Base-by-base conservation (phyloP, 2,797 vertebrate genomes). In the Liparis tanakae region DNA sequence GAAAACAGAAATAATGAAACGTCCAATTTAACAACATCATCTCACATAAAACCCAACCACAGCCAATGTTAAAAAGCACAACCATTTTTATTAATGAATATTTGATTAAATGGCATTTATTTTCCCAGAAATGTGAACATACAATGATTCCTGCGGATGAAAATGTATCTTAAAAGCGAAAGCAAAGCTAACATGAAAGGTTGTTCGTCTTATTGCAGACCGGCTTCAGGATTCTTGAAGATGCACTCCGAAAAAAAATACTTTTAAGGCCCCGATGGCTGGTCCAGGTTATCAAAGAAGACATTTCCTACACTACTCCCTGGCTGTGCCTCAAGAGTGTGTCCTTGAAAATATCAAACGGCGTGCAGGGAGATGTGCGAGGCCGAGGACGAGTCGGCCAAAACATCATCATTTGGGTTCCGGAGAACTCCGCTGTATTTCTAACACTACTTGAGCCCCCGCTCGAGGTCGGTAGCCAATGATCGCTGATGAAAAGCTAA, bases 401-500 rank as follows among this genome's bases (percentile, higher is more conserved):
- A 44, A 53, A 64, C 8, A 17, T 60, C 46, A 17, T 66, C 34
- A 53, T 73, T 54, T n/a, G 34, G 50, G 46, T 73, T 74, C 65
- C 59, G 44, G 67, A 71, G 73, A 80, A 74, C 64, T 62, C 62
- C 6, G 1, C 10, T 54, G 58, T 46, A 5, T 59, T 56, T 39
- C 33, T 10, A 37, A 41, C 41, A 1, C 48, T 70, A 51, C 33
- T 2, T 18, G 69, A 81, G 61, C 54, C 39, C 17, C 17, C 54
- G 56, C 37, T 22, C 65, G 43, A 61, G 67, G 53, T 78, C 57
- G 69, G 67, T 7, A 17, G 67, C 73, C 62, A 66, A 57, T 20
- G 65, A 63, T 18, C 2, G n/a, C 46, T 59, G 63, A 72, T 78
- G 61, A 78, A 80, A 82, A 67, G 59, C 36, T 41, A 60, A 74